Base-by-base conservation (phyloP, 2,888 invertebrate genomes). In the Amblyjoppa fuscipennis region DNA sequence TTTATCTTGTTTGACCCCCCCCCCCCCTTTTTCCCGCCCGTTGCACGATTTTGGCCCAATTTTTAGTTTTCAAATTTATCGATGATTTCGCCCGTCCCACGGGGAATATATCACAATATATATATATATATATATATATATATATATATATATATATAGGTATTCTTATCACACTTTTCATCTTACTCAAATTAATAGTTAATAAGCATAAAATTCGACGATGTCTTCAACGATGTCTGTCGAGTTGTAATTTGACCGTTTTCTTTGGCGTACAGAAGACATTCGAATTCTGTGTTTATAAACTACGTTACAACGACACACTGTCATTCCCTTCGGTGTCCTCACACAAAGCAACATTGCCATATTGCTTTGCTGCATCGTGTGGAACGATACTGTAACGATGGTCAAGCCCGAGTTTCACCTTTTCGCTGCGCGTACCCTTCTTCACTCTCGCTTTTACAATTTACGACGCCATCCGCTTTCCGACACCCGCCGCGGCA, bases 291-390 rank as follows among this genome's bases (percentile, higher is more conserved):
- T 13, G 49, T 16, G 16, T 49, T 49, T 49, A 49, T 49, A 49
- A 49, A 49, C 49, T 49, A 45, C 4, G 49, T 13, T 49, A 49
- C 49, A 49, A 49, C 49, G 16, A 16, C 66, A 66, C 66, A 66
- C 66, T 41, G 38, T 66, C 41, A 38, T 66, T 20, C 66, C 34
- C 38, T 66, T 38, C n/a, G 64, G 56, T 61, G 20, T 41, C 28
- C 51, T 51, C 78, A 68, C 49, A 78, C 20, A 28, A 41, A 51
- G 51, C 49, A 34, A 68, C 34, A 38, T 66, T 66, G 38, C 34
- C 38, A 38, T 66, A 31, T 66, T 5, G 66, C 64, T 64, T 28
- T 13, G 64, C 64, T 64, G 64, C 66, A 34, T 66, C 66, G 38
- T 66, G 66, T 66, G 66, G 66, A 66, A 66, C 34, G 66, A 66